These are phyloP conservation scores for Ischnura elegans DNA, from an alignment of 2,888 invertebrate genomes.

Conservation along the genomic window DNA sequence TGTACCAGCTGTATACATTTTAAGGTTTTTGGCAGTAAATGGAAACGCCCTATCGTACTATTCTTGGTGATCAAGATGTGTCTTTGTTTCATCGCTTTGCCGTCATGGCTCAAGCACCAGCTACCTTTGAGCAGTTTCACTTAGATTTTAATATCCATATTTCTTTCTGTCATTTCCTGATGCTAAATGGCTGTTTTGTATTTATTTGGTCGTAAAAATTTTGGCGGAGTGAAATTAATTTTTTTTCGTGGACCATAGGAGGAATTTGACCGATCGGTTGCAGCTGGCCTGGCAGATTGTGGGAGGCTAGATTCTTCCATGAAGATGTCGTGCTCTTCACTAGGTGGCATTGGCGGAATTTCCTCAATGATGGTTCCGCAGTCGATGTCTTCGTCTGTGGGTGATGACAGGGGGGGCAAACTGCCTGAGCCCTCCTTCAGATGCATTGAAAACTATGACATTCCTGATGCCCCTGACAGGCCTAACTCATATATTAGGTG, in stretches of 20 bases:
- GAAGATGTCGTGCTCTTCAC: constrained; percentile 76
- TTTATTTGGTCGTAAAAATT: background rate
- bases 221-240: background rate
- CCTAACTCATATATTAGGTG: constrained; percentile 91
- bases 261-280: constrained; percentile 60
- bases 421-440: constrained; percentile 86
- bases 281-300: constrained; percentile 47
- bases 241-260: constrained; percentile 69
- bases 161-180: background rate
- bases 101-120: too few relatives aligned
- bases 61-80: too few relatives aligned
- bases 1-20: too few relatives aligned
- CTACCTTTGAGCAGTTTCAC: too few relatives aligned
- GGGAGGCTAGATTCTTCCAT: constrained; percentile 39
- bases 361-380: constrained; percentile 28
- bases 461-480: constrained; percentile 89
- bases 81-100: too few relatives aligned
- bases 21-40: too few relatives aligned
- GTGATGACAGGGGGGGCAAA: constrained; percentile 75
- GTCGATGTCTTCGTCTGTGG: constrained; percentile 17
- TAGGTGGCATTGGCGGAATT: constrained; percentile 76
- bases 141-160: too few relatives aligned
- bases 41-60: too few relatives aligned
- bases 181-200: too few relatives aligned
- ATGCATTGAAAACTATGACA: constrained; percentile 88